Evolutionary conservation across 2,113 vertebrate genomes (phyloP), one percentile per base, ranked within the genome.

Genomic region (Alouatta palliata): DNA sequence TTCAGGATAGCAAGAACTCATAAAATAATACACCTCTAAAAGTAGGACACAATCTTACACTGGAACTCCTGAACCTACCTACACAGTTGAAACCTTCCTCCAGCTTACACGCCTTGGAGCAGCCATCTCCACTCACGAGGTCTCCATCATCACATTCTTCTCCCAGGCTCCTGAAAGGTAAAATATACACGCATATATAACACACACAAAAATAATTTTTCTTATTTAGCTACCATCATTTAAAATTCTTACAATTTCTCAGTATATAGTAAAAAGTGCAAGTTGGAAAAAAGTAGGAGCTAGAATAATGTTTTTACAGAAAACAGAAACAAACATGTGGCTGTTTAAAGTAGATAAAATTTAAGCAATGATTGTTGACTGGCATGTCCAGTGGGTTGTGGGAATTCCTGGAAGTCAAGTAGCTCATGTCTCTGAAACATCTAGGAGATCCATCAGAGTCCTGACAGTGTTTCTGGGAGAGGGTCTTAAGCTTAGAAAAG

Each of bases 121-220:
- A 99, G 81, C 99, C 99, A 16, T 99, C 99, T 68, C 99, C 99
- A 37, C 99, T 99, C 98, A 99, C 49, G 87, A 99, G 98, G 96
- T 99, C 99, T 35, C 98, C 98, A 89, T 99, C 99, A 85, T 99
- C 99, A 35, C 99, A 99, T 93, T 99, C 99, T 87, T 99, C 99
- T 45, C 97, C 98, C 58, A 98, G 91, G 71, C 64, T 98, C 98
- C 99, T 99, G 80, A 82, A 37, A 94, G 56, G 70, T 52, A 66
- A 80, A 96, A 45, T 23, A 82, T 1, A 47, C 14, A 66, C 19
- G 25, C 6, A 83, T 14, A 68, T 10, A 81, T 1, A 47, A 83
- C 2, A 49, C 21, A 79, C 1, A 45, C 2, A n/a, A 35, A 35
- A 43, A n/a, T 14, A 3, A 10, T 2, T 47, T 81, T 66, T 64